Conservation (phyloP, 2,888 invertebrate species). For the Eumerus sabulonum region DNA sequence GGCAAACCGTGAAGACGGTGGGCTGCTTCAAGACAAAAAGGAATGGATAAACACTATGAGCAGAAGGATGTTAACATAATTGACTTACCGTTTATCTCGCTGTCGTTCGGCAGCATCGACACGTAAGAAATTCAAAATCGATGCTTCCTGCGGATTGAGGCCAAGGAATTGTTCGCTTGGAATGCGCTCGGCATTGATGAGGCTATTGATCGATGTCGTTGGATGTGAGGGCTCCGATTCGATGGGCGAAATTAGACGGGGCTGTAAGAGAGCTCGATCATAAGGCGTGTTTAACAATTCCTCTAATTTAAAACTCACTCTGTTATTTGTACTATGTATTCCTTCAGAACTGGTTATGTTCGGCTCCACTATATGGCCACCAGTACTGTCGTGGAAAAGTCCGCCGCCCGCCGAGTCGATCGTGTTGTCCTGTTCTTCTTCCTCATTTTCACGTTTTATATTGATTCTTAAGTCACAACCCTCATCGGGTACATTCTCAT, state of each 20-base stretch:
- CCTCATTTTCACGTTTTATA: constrained; percentile 79
- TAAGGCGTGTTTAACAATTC: no score
- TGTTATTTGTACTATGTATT: constrained; percentile 79
- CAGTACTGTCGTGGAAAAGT: constrained; percentile 76
- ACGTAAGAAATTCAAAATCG: constrained; percentile 84
- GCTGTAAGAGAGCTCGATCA: constrained; percentile 67
- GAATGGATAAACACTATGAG: not conserved
- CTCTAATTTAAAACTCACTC: constrained; percentile 73
- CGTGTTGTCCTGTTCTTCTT: constrained; percentile 85
- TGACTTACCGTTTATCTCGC: constrained; percentile 81
- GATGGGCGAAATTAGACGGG: constrained; percentile 76
- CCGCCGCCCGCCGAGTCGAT: constrained; percentile 83
- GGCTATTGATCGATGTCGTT: constrained; percentile 77
- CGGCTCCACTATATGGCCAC: constrained; percentile 79
- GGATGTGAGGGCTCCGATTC: constrained; percentile 79
- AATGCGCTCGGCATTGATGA: constrained; percentile 81
- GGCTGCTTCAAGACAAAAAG: constrained; percentile 69
- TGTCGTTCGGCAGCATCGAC: constrained; percentile 83
- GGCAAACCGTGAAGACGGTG: constrained; percentile 84
- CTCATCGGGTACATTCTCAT: constrained; percentile 82
- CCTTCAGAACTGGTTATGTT: constrained; percentile 78
- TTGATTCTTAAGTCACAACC: constrained; percentile 82
- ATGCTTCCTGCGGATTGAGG: constrained; percentile 80
- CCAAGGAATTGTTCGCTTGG: constrained; percentile 80
- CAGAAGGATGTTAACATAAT: not conserved